phyloP scores from a whole-genome alignment of 2,888 invertebrate genomes.

The Allygus modestus region DNA sequence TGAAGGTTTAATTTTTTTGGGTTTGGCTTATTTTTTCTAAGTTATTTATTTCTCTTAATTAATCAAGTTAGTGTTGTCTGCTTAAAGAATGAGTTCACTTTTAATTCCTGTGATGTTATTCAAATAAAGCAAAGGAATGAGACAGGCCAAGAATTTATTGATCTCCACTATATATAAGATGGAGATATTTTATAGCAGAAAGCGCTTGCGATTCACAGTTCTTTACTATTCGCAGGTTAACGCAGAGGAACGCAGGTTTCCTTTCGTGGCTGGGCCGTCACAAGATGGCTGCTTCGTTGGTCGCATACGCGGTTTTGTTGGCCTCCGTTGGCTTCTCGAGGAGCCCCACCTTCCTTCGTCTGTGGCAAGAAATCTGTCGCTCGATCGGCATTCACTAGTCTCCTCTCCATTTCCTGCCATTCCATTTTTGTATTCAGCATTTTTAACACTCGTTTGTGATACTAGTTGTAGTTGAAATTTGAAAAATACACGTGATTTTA shows the following conservation, averaged over 20 bases:
- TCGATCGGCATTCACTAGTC: background rate
- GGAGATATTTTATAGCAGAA: too few relatives aligned
- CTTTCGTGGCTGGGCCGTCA: slow-evolving; percentile 78
- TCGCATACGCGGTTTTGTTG: slow-evolving; percentile 81
- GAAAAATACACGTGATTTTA: background rate
- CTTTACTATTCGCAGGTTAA: background rate
- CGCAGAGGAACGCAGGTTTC: background rate
- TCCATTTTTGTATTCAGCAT: background rate
- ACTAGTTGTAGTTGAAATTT: slow-evolving; percentile 11
- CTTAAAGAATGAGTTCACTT: too few relatives aligned
- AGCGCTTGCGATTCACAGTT: too few relatives aligned
- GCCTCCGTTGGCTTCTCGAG: slow-evolving; percentile 82
- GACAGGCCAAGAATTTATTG: too few relatives aligned
- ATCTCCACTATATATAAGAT: too few relatives aligned
- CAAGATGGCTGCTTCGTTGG: slow-evolving; percentile 80
- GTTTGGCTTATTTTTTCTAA: too few relatives aligned
- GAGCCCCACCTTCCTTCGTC: slow-evolving; percentile 56
- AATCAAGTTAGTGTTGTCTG: too few relatives aligned
- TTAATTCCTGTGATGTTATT: too few relatives aligned
- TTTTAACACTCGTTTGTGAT: slow-evolving; percentile 14
- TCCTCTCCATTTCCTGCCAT: background rate
- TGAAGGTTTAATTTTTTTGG: too few relatives aligned
- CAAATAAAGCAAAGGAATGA: too few relatives aligned
- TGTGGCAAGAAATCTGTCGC: slow-evolving; percentile 16
- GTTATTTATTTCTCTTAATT: too few relatives aligned